Evolutionary conservation across 64 coral and sea anemone species (phyloP), one percentile per base, ranked within the genome.

Genomic region (Actinia tenebrosa): DNA sequence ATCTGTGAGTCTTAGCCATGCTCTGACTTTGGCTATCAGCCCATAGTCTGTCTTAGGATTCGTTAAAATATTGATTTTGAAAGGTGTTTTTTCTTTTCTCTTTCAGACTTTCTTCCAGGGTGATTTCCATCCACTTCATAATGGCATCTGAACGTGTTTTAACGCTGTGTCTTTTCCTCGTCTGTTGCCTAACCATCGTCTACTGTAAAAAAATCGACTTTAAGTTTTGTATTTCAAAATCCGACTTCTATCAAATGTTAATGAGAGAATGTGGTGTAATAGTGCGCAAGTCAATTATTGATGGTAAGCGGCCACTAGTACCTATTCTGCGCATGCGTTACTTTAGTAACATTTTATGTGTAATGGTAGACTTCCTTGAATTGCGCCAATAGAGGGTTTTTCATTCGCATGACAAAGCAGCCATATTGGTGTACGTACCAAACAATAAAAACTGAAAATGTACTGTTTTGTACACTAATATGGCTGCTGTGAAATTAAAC

Each of bases 271-370:
- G 69, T 30, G 26, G 69, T 13, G n/a, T 75, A 42, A 75, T 13
- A 75, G 69, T 75, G 69, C 69, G 69, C 69, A 75, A 75, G 25
- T 75, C 69, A 14, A 30, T 75, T 25, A 75, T 13, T 75, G 69
- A 75, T 30, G 69, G 69, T 75, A 75, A 75, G 69, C 30, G 30
- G 30, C n/a, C 22, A 75, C n/a, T 42, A 27, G 30, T 37, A 75
- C 19, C 15, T 18, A 15, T 19, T 61, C 16, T 3, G n/a, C n/a
- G n/a, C n/a, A n/a, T 61, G 3, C 16, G 59, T 61, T 61, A 18
- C 59, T 61, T 16, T 61, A 61, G 16, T 15, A 61, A 61, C 59
- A 15, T 15, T 61, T 15, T 15, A 4, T 15, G 3, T 17, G 59
- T 61, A 61, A 3, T 61, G 0, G 0, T 61, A 61, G 14, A 11